These are phyloP conservation scores for Xiphophorus hellerii DNA, from an alignment of 2,113 vertebrate genomes.

Conservation along the genomic window DNA sequence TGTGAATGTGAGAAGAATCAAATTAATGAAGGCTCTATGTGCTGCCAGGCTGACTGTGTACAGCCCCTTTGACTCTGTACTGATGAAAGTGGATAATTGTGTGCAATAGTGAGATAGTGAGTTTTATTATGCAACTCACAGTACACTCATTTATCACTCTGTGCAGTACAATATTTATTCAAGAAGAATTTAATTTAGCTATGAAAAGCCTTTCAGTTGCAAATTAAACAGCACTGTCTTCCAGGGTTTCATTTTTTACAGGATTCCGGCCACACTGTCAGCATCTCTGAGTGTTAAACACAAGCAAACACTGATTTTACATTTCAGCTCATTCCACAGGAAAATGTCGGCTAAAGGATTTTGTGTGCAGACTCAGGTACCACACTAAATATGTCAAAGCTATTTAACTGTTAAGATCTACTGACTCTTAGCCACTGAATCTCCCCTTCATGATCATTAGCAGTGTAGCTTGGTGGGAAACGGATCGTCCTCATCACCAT, in stretches of 20 bases:
- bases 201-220: slow-evolving; percentile 45
- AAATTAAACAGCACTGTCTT: slow-evolving; percentile 52
- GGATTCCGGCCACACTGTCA: slow-evolving; percentile 14
- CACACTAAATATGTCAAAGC: slow-evolving; percentile 4
- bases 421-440: not conserved
- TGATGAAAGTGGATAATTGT: slow-evolving; percentile 29
- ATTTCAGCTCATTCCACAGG: not conserved
- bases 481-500: slow-evolving; percentile 24
- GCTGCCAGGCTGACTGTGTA: slow-evolving; percentile 28
- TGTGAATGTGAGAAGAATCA: slow-evolving; percentile 24
- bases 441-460: slow-evolving; percentile 26
- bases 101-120: slow-evolving; percentile 29
- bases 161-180: slow-evolving; percentile 47
- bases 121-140: slow-evolving; percentile 38
- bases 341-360: not conserved
- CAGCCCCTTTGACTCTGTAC: not conserved
- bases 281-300: slow-evolving; percentile 9
- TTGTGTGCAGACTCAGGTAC: slow-evolving; percentile 1
- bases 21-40: slow-evolving; percentile 25
- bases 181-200: slow-evolving; percentile 52
- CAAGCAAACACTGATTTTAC: slow-evolving; percentile 30
- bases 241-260: slow-evolving; percentile 46
- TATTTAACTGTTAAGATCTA: slow-evolving; percentile 6
- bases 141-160: slow-evolving; percentile 48
- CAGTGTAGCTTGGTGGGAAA: slow-evolving; percentile 27